These are phyloP conservation scores for Formicarius rufipectus DNA, from an alignment of 2,113 vertebrate genomes.

Conservation along the genomic window DNA sequence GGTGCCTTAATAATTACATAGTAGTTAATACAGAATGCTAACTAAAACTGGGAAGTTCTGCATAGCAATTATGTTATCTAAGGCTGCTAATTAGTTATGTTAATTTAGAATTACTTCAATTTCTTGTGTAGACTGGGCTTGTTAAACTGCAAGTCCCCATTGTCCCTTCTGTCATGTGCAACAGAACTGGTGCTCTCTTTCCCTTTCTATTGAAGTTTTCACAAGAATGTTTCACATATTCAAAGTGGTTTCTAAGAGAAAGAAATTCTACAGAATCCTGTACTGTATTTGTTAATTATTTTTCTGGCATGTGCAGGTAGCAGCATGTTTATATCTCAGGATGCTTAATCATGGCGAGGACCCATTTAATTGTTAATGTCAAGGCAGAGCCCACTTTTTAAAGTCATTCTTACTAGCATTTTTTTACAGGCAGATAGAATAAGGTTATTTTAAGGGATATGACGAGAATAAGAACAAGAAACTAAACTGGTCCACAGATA, in stretches of 20 bases:
- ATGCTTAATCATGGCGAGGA: not conserved
- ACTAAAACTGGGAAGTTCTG: conserved; percentile 71
- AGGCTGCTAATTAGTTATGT: conserved; percentile 74
- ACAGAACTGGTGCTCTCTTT: not conserved
- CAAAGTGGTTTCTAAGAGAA: not conserved
- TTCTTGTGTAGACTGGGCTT: not conserved
- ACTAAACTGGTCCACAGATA: not conserved
- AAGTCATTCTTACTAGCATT: not conserved
- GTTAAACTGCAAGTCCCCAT: not conserved
- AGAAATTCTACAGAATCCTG: not conserved
- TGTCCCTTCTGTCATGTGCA: not conserved
- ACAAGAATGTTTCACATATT: not conserved
- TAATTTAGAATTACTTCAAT: conserved; percentile 40
- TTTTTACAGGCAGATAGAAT: not conserved
- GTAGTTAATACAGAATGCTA: conserved; percentile 71
- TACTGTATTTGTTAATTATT: not conserved
- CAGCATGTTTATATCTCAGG: not conserved
- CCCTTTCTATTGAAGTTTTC: not conserved
- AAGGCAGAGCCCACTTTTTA: not conserved
- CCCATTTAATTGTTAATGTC: not conserved
- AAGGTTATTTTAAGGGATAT: not conserved
- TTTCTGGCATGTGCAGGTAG: not conserved
- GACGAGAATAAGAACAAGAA: not conserved
- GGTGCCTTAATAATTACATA: conserved; percentile 80
- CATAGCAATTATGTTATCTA: conserved; percentile 77